Evolutionary conservation across 2,888 invertebrate genomes (phyloP).

Genomic region (Strigamia crassipes): DNA sequence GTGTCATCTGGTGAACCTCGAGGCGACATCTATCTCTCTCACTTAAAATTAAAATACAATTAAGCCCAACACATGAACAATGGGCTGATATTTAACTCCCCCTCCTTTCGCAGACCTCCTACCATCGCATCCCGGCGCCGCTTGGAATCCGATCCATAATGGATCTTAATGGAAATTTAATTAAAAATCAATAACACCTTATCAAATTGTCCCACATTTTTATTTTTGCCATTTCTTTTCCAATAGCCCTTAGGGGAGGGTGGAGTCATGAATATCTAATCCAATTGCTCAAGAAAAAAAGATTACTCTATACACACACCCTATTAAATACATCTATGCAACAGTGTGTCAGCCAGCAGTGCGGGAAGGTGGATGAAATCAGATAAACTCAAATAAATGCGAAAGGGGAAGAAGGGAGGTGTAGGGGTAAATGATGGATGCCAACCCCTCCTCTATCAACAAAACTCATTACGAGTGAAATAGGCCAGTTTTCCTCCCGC

Average conservation of each 20-base stretch:
- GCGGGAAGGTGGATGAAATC: conserved; percentile 1
- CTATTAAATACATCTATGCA: conserved; percentile 42
- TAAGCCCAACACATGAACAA: conserved; percentile 38
- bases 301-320: conserved; percentile 35
- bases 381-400: conserved; percentile 26
- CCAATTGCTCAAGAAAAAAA: conserved; percentile 43
- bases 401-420: not conserved
- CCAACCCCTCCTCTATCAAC: conserved; percentile 38
- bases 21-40: conserved; percentile 38
- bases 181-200: conserved; percentile 49
- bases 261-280: conserved; percentile 46
- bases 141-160: conserved; percentile 49
- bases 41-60: conserved; percentile 42
- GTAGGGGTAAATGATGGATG: conserved; percentile 42
- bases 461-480: conserved; percentile 43
- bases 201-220: conserved; percentile 49
- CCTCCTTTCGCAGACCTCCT: conserved; percentile 22
- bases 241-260: conserved; percentile 35
- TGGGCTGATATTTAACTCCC: conserved; percentile 39
- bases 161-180: conserved; percentile 50
- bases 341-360: conserved; percentile 36
- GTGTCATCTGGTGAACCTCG: conserved; percentile 18
- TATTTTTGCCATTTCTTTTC: conserved; percentile 41
- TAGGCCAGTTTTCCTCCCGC: not conserved
- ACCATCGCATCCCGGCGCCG: conserved; percentile 1